Evolutionary conservation across 2,888 invertebrate genomes (phyloP).

Genomic region (Platycheirus albimanus): DNA sequence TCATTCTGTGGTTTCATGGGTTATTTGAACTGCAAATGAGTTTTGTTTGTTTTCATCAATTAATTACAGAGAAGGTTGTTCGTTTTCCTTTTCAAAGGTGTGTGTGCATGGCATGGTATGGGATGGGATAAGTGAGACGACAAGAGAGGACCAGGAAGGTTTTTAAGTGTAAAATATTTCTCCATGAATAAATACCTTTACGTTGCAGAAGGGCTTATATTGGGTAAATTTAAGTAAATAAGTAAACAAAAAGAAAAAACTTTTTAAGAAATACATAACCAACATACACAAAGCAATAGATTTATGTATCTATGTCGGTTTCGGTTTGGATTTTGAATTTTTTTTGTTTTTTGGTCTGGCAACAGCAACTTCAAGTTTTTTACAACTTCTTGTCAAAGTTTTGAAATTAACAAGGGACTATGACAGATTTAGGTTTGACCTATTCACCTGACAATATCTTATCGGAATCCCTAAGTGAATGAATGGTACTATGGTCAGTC

Average conservation of each 20-base stretch:
- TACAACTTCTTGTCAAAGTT: conserved; percentile 31
- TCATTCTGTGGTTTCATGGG: conserved; percentile 70
- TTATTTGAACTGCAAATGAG: conserved; percentile 70
- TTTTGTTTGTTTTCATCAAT: conserved; percentile 63
- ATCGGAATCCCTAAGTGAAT: conserved; percentile 23
- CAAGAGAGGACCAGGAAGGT: too few species aligned
- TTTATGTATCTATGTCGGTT: too few species aligned
- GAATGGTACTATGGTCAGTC: not conserved
- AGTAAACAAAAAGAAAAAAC: too few species aligned
- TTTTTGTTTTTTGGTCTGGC: not conserved
- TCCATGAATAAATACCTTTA: not conserved
- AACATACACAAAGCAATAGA: not conserved
- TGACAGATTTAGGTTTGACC: conserved; percentile 31
- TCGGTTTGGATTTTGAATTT: not conserved
- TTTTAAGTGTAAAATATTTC: not conserved
- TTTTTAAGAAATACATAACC: too few species aligned
- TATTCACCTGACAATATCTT: conserved; percentile 37
- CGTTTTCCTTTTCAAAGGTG: not conserved
- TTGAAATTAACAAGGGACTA: conserved; percentile 37
- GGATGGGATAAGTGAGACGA: not conserved
- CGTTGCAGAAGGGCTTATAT: not conserved
- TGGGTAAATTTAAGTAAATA: not conserved
- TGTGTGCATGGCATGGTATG: too few species aligned
- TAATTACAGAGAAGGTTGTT: conserved; percentile 27
- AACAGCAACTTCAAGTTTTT: conserved; percentile 13